Percentiles rank a stretch among this genome's conserved stretches.
phyloP scores from a whole-genome alignment of 2,797 vertebrate species.

The Falco biarmicus region DNA sequence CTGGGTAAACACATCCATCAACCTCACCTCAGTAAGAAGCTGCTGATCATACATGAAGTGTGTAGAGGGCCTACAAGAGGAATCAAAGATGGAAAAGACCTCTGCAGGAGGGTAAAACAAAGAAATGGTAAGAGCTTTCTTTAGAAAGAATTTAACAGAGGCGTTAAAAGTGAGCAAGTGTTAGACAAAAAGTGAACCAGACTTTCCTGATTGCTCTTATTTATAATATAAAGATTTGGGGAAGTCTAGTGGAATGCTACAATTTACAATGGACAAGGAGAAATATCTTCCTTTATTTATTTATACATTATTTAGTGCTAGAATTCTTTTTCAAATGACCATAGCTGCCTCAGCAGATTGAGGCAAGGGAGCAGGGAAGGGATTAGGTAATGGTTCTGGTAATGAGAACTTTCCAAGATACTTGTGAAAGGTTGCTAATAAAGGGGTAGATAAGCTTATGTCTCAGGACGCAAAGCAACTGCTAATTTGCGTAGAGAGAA shows the following conservation, averaged over 20 bases:
- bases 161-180: not conserved
- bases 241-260: not conserved
- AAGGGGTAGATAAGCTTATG: not conserved
- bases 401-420: not conserved
- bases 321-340: not conserved
- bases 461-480: not conserved
- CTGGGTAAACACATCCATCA: not conserved
- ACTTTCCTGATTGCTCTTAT: not conserved
- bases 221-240: not conserved
- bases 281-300: not conserved
- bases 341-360: not conserved
- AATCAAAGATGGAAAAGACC: not conserved
- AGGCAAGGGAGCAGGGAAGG: rapidly evolving
- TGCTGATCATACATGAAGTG: not conserved
- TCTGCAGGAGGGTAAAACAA: not conserved
- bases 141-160: not conserved
- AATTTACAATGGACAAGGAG: not conserved
- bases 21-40: not conserved
- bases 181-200: not conserved
- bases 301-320: not conserved
- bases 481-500: not conserved
- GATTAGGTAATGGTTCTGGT: not conserved
- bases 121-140: not conserved
- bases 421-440: not conserved
- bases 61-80: not conserved